Conservation (phyloP, 2,797 vertebrate genomes). For the Artibeus lituratus region DNA sequence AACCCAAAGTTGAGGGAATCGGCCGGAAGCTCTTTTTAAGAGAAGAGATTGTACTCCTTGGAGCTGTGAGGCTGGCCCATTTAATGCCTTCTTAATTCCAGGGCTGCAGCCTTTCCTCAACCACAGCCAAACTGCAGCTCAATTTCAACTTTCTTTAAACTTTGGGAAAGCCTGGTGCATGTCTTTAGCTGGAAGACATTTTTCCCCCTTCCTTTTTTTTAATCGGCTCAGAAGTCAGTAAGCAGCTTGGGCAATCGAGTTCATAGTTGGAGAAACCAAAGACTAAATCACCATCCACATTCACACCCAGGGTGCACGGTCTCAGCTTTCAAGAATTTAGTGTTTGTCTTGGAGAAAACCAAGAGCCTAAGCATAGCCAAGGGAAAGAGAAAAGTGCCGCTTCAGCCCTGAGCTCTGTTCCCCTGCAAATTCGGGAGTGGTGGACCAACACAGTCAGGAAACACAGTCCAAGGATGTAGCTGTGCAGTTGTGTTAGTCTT, state of each 20-base stretch:
- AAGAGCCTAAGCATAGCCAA: neutral
- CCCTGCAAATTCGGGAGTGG: neutral
- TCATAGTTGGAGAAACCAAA: constrained; percentile 53
- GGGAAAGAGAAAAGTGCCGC: neutral
- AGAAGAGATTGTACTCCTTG: neutral
- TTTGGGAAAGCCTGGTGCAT: neutral
- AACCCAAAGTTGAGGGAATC: neutral
- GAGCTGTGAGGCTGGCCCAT: neutral
- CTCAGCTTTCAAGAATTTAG: constrained; percentile 43
- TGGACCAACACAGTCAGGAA: neutral
- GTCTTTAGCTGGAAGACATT: constrained; percentile 32
- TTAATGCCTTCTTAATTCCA: constrained; percentile 15
- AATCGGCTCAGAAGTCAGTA: constrained; percentile 60
- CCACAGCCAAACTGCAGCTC: constrained; percentile 4
- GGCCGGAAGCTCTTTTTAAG: neutral
- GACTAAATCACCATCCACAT: constrained; percentile 3
- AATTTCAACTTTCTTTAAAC: constrained; percentile 53
- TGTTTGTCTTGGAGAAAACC: constrained; percentile 68
- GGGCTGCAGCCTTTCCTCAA: constrained; percentile 20
- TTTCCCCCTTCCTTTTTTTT: constrained; percentile 32
- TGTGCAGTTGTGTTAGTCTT: neutral
- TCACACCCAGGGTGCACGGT: constrained; percentile 52
- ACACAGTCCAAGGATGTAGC: neutral
- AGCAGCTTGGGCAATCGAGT: constrained; percentile 29
- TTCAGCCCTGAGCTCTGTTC: neutral